Evolutionary conservation across 1,140 invertebrate species (phyloP), one percentile per base, ranked within the genome.

Genomic region (Aphelenchoides fujianensis): DNA sequence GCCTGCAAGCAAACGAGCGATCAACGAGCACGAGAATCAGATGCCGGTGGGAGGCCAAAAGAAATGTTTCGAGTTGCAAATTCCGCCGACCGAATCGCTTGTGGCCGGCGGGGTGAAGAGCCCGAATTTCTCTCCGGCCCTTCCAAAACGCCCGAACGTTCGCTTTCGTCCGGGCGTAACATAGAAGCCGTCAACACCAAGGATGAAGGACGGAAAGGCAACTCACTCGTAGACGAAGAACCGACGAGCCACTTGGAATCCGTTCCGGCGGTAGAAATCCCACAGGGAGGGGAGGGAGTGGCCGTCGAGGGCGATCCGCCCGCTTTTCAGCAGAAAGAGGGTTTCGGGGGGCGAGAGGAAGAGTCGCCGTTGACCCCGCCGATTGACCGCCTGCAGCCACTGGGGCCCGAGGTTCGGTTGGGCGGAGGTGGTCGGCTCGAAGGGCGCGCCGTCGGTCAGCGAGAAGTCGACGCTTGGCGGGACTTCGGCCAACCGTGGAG

Each of bases 31-130:
- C 41, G 41, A 59, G 5, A 59, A 7, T 59, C 27, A 7, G 19
- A 59, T n/a, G n/a, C n/a, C n/a, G n/a, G n/a, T n/a, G n/a, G n/a
- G n/a, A n/a, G n/a, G n/a, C n/a, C n/a, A n/a, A n/a, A n/a, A n/a
- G n/a, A 59, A 5, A 30, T 59, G 55, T 59, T 27, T 59, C 55
- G 19, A 59, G 19, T 7, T 59, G 41, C 55, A 59, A 59, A 59
- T 59, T 59, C 55, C 12, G 5, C 7, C 55, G 23, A 7, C 55
- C 7, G 19, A 59, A 59, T 23, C 55, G 19, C 5, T 59, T 59
- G 28, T 59, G 7, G 55, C 7, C 55, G 23, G 7, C 7, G 5
- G 5, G 34, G 55, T 59, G 55, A 59, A 59, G 55, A 16, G 12
- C 19, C 34, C 19, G 55, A 59, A 59, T 7, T 59, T 59, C 7